Evolutionary conservation across 2,113 vertebrate genomes (phyloP).

Genomic region (Campylomormyrus tamandua): DNA sequence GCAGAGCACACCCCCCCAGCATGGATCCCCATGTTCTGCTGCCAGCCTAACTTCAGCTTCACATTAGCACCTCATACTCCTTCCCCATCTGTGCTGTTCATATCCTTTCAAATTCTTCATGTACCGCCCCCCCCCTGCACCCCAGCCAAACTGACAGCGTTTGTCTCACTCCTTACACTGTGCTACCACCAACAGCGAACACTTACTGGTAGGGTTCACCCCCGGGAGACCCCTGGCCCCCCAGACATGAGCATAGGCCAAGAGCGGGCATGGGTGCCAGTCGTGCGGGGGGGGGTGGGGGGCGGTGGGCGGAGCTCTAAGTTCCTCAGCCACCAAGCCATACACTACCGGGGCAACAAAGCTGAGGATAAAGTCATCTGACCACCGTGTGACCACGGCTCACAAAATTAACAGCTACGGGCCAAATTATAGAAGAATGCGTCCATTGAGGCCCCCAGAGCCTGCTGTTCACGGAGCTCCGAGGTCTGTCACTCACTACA

Average conservation of each 20-base stretch:
- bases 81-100: background rate
- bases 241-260: background rate
- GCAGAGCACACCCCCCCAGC: background rate
- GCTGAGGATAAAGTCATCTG: constrained; percentile 45
- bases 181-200: background rate
- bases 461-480: constrained; percentile 11
- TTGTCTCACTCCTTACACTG: background rate
- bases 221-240: background rate
- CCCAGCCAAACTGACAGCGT: background rate
- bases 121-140: background rate
- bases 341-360: constrained; percentile 16
- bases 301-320: background rate
- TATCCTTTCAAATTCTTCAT: background rate
- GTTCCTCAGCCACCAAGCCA: background rate
- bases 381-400: constrained; percentile 30
- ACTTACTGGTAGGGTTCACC: background rate
- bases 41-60: background rate
- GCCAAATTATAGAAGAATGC: constrained; percentile 51
- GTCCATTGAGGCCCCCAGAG: constrained; percentile 55
- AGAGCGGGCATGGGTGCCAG: background rate
- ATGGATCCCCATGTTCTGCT: background rate
- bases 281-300: background rate
- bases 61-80: background rate
- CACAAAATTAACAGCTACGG: constrained; percentile 54
- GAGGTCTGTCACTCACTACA: constrained; percentile 33